Evolutionary conservation across 1,140 invertebrate species (phyloP).

Genomic region (Mamestra configurata): DNA sequence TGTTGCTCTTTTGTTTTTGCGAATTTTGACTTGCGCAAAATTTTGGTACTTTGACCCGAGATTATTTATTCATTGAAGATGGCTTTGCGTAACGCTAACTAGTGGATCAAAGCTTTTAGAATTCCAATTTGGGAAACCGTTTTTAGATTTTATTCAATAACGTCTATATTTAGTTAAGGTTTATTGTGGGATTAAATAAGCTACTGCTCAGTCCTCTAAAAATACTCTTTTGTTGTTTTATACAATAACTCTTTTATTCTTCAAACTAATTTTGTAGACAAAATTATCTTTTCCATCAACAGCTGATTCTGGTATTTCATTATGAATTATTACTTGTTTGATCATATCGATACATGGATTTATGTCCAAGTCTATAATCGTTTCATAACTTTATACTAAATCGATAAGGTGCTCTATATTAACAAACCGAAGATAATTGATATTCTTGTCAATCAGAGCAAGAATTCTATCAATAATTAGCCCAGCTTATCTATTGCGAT

Average conservation of each 20-base stretch:
- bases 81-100: slow-evolving; percentile 1
- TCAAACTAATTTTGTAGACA: too few relatives aligned
- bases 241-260: too few relatives aligned
- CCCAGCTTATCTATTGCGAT: slow-evolving; percentile 28
- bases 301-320: background rate
- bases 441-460: slow-evolving; percentile 45
- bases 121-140: background rate
- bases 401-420: slow-evolving; percentile 16
- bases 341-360: background rate
- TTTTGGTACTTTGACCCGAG: slow-evolving; percentile 1
- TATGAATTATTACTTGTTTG: background rate
- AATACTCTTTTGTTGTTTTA: background rate
- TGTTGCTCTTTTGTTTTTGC: slow-evolving; percentile 50
- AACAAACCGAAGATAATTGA: slow-evolving; percentile 45
- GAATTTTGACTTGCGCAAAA: slow-evolving; percentile 47
- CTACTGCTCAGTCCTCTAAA: background rate
- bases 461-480: slow-evolving; percentile 49
- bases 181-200: background rate
- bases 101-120: slow-evolving; percentile 18
- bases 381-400: slow-evolving; percentile 2
- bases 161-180: background rate
- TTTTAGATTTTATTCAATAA: slow-evolving; percentile 19
- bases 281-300: background rate
- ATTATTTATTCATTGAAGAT: slow-evolving; percentile 37
- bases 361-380: slow-evolving; percentile 3